Evolutionary conservation across 2,113 vertebrate genomes (phyloP).

Genomic region (Heterocephalus glaber): DNA sequence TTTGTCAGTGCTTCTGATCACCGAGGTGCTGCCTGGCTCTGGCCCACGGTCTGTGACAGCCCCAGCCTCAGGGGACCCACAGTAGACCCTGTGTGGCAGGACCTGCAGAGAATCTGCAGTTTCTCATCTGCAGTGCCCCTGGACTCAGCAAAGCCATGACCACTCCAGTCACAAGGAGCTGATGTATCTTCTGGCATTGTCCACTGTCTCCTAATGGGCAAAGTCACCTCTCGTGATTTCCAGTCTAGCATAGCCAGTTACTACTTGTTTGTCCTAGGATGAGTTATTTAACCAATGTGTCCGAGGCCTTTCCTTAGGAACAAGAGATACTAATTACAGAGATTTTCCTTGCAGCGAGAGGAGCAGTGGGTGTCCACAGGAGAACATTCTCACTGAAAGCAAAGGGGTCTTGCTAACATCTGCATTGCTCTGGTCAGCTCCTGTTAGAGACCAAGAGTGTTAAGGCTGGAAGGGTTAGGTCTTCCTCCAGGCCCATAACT

Average conservation of each 20-base stretch:
- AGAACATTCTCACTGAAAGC: no score
- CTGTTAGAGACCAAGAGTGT: fast-evolving
- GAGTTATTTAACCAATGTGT: no score
- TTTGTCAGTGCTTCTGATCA: fast-evolving
- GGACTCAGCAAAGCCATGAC: no score
- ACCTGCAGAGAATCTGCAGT: not conserved
- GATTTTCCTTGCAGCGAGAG: not conserved
- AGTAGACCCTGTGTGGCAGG: fast-evolving
- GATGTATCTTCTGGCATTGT: not conserved
- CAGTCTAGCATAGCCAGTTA: no score
- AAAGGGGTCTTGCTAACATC: fast-evolving
- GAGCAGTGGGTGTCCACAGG: fast-evolving
- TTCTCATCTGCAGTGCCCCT: not conserved
- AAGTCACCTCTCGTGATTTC: not conserved
- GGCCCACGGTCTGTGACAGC: fast-evolving
- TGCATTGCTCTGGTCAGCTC: fast-evolving
- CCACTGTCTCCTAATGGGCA: not conserved
- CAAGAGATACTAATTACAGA: not conserved
- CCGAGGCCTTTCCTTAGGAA: not conserved
- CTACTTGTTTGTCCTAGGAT: not conserved
- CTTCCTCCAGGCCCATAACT: fast-evolving
- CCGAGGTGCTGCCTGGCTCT: not conserved
- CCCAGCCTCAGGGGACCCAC: fast-evolving
- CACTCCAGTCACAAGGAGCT: not conserved
- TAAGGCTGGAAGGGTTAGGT: not conserved